A percentile compares a stretch with the other conserved stretches of the same genome.
phyloP scores from a whole-genome alignment of 2,888 invertebrate species.

The Alviniconcha strummeri region DNA sequence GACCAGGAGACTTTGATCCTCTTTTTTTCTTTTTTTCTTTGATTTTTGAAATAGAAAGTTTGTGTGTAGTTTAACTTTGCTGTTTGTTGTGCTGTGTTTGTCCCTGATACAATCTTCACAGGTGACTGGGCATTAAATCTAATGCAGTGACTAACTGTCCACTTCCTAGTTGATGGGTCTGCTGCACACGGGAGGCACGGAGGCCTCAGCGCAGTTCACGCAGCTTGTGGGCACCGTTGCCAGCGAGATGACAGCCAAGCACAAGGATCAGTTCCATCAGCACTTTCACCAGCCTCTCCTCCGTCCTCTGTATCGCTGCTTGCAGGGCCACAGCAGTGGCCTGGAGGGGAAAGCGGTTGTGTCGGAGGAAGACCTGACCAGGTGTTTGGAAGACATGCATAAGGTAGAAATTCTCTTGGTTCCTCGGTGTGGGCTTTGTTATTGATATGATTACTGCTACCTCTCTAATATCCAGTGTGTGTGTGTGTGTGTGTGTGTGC shows the following conservation, averaged over 20 bases:
- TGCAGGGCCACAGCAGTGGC: not conserved
- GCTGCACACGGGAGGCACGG: constrained; percentile 50
- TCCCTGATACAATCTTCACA: too few relatives aligned
- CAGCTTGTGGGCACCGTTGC: constrained; percentile 59
- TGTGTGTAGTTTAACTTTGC: too few relatives aligned
- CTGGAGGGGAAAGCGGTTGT: constrained; percentile 40
- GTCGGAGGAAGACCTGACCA: constrained; percentile 45
- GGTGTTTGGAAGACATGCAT: constrained; percentile 58
- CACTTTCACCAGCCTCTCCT: constrained; percentile 53
- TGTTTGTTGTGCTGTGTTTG: too few relatives aligned
- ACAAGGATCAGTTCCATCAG: constrained; percentile 46
- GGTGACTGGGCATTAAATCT: too few relatives aligned
- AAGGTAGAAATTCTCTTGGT: constrained; percentile 46
- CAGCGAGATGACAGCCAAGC: constrained; percentile 50
- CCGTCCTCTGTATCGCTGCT: constrained; percentile 46
- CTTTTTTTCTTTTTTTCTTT: too few relatives aligned
- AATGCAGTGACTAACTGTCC: too few relatives aligned
- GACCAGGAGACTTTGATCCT: too few relatives aligned
- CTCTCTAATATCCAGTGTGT: not conserved
- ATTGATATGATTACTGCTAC: too few relatives aligned
- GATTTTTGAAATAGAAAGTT: too few relatives aligned
- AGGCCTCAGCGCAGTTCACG: constrained; percentile 46
- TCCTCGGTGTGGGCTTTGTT: too few relatives aligned
- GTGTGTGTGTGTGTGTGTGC: not conserved
- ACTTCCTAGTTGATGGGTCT: constrained; percentile 55